phyloP scores from a whole-genome alignment of 2,113 vertebrate genomes.

The Ailurus styani region DNA sequence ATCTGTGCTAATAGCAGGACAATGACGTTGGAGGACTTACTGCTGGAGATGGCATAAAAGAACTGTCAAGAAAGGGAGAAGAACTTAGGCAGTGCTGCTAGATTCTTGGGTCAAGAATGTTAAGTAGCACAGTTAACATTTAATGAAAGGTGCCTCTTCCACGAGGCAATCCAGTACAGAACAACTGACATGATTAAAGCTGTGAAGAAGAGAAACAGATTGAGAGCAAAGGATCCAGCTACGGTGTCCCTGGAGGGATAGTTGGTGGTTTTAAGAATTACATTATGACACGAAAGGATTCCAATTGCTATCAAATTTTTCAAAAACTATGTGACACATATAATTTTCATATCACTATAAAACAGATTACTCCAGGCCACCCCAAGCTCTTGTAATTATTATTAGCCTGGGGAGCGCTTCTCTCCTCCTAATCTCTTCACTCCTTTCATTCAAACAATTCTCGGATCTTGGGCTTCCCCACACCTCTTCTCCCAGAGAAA shows the following conservation, averaged over 20 bases:
- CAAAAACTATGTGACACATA: background rate
- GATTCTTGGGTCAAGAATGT: background rate
- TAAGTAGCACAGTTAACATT: background rate
- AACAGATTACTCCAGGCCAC: background rate
- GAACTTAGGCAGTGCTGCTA: background rate
- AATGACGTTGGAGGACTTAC: constrained; percentile 98
- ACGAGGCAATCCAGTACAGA: background rate
- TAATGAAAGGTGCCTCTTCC: background rate
- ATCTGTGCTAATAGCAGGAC: constrained; percentile 98
- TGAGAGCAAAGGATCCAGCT: background rate
- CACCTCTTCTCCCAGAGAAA: background rate
- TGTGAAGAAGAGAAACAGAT: background rate
- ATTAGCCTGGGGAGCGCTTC: background rate
- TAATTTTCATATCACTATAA: background rate
- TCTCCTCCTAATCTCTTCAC: background rate
- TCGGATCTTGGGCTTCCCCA: background rate
- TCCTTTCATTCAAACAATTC: background rate
- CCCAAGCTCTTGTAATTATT: background rate
- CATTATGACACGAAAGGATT: background rate
- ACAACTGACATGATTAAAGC: background rate
- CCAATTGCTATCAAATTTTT: background rate
- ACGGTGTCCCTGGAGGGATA: background rate
- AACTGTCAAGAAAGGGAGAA: constrained; percentile 83
- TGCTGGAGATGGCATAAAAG: constrained; percentile 98
- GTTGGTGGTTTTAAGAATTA: background rate